Base-by-base conservation (phyloP, 2,888 invertebrate genomes). In the Lycaena phlaeas region DNA sequence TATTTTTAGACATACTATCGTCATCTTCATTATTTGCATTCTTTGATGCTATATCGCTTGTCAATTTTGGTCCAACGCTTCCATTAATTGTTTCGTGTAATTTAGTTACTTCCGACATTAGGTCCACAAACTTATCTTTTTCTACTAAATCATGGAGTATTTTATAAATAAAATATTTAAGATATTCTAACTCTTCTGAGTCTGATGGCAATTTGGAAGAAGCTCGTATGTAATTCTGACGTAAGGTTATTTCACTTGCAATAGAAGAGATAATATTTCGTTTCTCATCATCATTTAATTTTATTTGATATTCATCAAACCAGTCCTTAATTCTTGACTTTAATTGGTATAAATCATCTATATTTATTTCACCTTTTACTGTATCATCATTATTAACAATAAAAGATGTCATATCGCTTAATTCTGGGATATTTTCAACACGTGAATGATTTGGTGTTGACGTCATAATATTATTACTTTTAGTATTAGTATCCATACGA, bases 121-220 rank as follows among this genome's bases (percentile, higher is more conserved):
- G 11, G 3, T 14, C 12, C 6, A 7, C 9, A 12, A 14, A 12
- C 22, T 22, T 7, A 6, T 9, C 11, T 9, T 17, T 9, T 7
- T 34, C 1, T 4, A 22, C 4, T 6, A 22, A 22, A 4, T 11
- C 9, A 9, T 12, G 11, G 11, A 34, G 11, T 1, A 9, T 4
- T 34, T 34, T 34, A 7, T 12, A 34, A 11, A 12, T 22, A 34
- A 22, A 18, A 18, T 34, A 34, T 22, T 34, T 34, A 11, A 34
- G 22, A 22, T 34, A 3, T 41, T 54, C 44, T 43, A 63, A 61
- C 11, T 65, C 64, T n/a, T 40, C 39, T n/a, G 48, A 40, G 5
- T 48, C 41, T 9, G 64, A 59, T 17, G 67, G 41, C 9, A 54
- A 53, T 17, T 53, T 57, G 12, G 34, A 34, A 34, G 10, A 34